These are phyloP conservation scores for Ailurus styani DNA, from an alignment of 2,113 vertebrate genomes.

Conservation along the genomic window DNA sequence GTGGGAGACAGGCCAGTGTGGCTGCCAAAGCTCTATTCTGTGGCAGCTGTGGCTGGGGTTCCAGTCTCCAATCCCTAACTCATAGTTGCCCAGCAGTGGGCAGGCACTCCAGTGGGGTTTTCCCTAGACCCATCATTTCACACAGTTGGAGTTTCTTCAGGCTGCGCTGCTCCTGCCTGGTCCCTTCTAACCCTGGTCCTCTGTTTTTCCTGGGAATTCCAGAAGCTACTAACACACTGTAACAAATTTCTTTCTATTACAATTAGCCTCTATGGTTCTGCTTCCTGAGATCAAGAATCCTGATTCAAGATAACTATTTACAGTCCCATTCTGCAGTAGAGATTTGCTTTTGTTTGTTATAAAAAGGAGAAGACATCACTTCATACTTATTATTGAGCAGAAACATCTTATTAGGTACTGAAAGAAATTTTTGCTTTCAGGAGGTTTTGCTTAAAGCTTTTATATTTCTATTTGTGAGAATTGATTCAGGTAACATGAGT, in stretches of 20 bases:
- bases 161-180: neutral
- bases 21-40: neutral
- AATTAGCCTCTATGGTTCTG: constrained; percentile 26
- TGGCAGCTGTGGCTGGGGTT: neutral
- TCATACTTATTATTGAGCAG: constrained; percentile 6
- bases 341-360: neutral
- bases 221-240: neutral
- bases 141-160: neutral
- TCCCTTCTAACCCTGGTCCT: neutral
- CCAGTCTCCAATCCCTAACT: neutral
- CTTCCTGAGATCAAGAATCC: constrained; percentile 21
- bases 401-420: neutral
- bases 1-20: neutral
- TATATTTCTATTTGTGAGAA: neutral
- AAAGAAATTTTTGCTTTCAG: constrained; percentile 33
- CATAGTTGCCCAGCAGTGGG: neutral
- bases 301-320: neutral
- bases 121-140: neutral
- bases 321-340: constrained; percentile 4
- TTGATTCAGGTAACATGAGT: neutral
- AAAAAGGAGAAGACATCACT: neutral
- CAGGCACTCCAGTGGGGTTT: neutral
- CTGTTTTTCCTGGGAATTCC: neutral
- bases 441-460: neutral
- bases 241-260: constrained; percentile 34